phyloP scores from a whole-genome alignment of 2,797 vertebrate genomes.

The Crocidura indochinensis region DNA sequence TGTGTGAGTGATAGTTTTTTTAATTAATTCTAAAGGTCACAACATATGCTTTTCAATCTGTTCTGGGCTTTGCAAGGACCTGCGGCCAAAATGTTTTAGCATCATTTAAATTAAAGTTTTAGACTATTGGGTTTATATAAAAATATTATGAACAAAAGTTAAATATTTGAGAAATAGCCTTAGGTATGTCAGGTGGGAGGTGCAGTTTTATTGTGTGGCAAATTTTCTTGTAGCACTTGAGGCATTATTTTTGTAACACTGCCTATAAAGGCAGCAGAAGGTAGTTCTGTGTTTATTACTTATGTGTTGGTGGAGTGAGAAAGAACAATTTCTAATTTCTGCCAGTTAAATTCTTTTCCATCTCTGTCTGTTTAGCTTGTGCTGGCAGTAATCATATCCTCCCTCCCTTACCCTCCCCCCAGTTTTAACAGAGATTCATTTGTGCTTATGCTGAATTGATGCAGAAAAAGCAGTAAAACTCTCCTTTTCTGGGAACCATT shows the following conservation, averaged over 20 bases:
- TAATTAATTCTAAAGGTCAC: slow-evolving; percentile 48
- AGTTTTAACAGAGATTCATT: slow-evolving; percentile 78
- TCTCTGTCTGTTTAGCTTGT: slow-evolving; percentile 82
- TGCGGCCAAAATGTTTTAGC: slow-evolving; percentile 38
- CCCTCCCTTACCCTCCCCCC: slow-evolving; percentile 2
- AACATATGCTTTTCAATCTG: slow-evolving; percentile 68
- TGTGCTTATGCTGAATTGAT: slow-evolving; percentile 70
- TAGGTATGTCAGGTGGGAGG: slow-evolving; percentile 64
- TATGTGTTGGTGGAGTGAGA: slow-evolving; percentile 88
- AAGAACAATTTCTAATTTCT: slow-evolving; percentile 88
- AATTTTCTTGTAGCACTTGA: slow-evolving; percentile 66
- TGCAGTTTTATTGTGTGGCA: slow-evolving; percentile 32
- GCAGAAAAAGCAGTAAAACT: slow-evolving; percentile 62
- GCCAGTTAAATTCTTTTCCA: slow-evolving; percentile 86
- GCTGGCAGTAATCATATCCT: slow-evolving; percentile 77
- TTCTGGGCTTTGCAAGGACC: slow-evolving; percentile 50
- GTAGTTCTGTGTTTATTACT: slow-evolving; percentile 85
- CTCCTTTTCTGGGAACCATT: slow-evolving; percentile 61
- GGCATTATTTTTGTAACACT: slow-evolving; percentile 72
- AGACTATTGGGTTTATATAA: not conserved
- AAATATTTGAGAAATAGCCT: slow-evolving; percentile 49
- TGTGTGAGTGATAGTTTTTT: slow-evolving; percentile 20
- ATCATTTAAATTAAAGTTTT: slow-evolving; percentile 27
- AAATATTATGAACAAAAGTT: slow-evolving; percentile 25
- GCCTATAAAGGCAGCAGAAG: slow-evolving; percentile 84